These are phyloP conservation scores for Prochilodus magdalenae DNA, from an alignment of 2,113 vertebrate genomes.

Conservation along the genomic window DNA sequence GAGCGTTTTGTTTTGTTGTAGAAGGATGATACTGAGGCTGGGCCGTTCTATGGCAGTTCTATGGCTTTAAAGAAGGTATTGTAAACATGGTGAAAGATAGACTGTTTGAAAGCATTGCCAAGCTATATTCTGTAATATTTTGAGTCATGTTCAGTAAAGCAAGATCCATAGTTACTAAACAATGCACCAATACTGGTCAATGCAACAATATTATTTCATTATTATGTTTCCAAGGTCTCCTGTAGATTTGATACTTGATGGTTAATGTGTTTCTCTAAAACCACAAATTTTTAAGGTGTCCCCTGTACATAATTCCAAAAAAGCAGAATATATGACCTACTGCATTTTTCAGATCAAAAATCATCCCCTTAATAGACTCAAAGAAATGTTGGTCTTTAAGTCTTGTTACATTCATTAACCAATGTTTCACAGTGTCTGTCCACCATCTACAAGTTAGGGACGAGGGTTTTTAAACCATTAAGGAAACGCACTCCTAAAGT, in stretches of 20 bases:
- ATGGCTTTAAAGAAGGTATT: not conserved
- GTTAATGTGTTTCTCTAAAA: too few relatives aligned
- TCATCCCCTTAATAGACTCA: not conserved
- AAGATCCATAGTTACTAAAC: not conserved
- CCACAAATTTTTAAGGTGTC: not conserved
- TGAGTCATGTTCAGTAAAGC: not conserved
- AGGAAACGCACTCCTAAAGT: too few relatives aligned
- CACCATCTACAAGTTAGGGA: not conserved
- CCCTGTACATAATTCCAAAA: not conserved
- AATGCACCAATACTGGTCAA: not conserved
- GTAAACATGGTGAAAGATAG: not conserved
- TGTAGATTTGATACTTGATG: not conserved
- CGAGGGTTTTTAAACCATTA: too few relatives aligned
- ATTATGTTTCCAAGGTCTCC: not conserved
- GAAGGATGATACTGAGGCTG: not conserved
- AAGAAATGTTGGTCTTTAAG: not conserved
- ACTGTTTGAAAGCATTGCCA: not conserved
- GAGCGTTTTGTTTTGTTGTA: not conserved
- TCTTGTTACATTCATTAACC: not conserved
- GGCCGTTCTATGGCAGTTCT: not conserved
- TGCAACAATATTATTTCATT: not conserved
- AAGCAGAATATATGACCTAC: not conserved
- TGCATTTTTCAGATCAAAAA: not conserved
- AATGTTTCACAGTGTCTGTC: not conserved
- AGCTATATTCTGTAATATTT: not conserved